Evolutionary conservation across 2,113 vertebrate genomes (phyloP).

Genomic region (Otis tarda): DNA sequence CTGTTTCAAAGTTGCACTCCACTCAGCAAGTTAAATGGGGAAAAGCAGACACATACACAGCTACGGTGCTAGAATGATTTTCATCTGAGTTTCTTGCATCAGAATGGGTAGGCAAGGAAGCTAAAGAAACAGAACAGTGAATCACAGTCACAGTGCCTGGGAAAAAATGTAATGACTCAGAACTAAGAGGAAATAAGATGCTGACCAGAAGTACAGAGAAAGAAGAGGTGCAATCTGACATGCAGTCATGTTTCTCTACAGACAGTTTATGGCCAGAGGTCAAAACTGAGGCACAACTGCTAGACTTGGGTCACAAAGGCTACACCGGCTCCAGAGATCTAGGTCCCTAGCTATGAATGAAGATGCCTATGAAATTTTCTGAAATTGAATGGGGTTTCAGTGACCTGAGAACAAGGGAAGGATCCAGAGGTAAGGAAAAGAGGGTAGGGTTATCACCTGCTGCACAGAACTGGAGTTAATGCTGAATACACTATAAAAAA

Average conservation of each 20-base stretch:
- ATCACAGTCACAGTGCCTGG: background rate
- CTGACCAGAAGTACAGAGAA: background rate
- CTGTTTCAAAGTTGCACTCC: background rate
- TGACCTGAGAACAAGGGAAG: background rate
- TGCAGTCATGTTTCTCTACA: background rate
- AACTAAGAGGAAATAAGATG: background rate
- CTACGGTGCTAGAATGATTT: background rate
- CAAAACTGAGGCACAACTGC: background rate
- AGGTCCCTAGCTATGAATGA: background rate
- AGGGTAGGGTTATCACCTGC: background rate
- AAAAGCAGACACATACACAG: background rate
- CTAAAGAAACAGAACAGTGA: background rate
- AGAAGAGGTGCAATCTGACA: background rate
- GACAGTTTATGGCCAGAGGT: background rate
- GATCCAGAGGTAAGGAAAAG: background rate
- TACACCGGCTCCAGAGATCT: background rate
- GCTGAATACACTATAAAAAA: background rate
- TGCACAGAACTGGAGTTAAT: background rate
- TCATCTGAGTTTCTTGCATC: background rate
- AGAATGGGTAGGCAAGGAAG: background rate
- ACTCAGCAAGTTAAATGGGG: background rate
- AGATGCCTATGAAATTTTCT: background rate
- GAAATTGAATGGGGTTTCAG: background rate
- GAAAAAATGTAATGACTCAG: background rate
- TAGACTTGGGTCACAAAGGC: background rate